Conservation (phyloP, 2,888 invertebrate species). For the Psococerastis gibbosa region DNA sequence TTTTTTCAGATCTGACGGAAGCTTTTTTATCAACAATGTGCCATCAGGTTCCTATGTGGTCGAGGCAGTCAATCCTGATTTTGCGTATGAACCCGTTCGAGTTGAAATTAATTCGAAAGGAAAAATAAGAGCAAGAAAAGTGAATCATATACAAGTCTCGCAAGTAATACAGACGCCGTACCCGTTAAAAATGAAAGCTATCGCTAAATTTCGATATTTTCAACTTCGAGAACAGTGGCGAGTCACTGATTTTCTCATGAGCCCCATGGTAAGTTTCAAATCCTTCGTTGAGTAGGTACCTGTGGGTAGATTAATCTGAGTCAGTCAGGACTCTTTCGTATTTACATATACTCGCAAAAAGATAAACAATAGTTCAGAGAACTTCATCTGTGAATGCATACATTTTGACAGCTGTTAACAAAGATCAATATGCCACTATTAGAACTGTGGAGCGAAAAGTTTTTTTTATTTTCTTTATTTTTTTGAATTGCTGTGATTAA, state of each 20-base stretch:
- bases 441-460: not conserved
- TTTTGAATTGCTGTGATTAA: not conserved
- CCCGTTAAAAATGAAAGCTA: constrained; percentile 72
- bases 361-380: too few species aligned
- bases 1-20: constrained; percentile 60
- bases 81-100: constrained; percentile 79
- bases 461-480: constrained; percentile 11
- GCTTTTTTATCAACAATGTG: constrained; percentile 71
- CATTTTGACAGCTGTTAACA: too few species aligned
- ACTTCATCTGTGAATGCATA: too few species aligned
- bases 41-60: constrained; percentile 86
- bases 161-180: constrained; percentile 81
- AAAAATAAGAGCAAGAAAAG: constrained; percentile 83
- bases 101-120: constrained; percentile 97
- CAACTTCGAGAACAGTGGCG: constrained; percentile 93
- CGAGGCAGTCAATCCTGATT: constrained; percentile 80
- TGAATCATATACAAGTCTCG: constrained; percentile 84
- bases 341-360: too few species aligned
- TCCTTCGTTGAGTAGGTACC: too few species aligned
- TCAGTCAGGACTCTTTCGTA: too few species aligned
- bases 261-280: constrained; percentile 58
- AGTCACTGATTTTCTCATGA: constrained; percentile 87
- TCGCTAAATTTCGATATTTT: constrained; percentile 70
- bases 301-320: too few species aligned
- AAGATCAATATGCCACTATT: not conserved